phyloP scores from a whole-genome alignment of 1,140 invertebrate species.

The Cherax quadricarinatus region DNA sequence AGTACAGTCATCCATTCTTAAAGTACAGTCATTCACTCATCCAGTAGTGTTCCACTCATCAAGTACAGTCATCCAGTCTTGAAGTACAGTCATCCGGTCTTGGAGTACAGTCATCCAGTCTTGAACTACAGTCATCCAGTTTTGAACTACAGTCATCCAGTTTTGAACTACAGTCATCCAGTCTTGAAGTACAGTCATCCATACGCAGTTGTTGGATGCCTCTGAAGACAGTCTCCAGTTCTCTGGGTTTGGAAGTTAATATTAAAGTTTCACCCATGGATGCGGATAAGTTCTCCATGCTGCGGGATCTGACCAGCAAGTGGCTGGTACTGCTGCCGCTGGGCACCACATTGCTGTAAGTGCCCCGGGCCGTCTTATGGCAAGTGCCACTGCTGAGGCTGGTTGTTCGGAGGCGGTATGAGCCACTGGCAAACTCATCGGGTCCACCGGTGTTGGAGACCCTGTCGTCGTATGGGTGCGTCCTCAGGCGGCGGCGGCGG shows the following conservation, averaged over 20 bases:
- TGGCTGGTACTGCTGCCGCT: conserved; percentile 18
- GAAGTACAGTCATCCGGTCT: too few species aligned
- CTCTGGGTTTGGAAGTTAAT: conserved; percentile 50
- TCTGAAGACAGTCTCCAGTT: conserved; percentile 53
- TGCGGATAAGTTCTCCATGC: conserved; percentile 61
- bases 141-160: too few species aligned
- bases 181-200: conserved; percentile 56
- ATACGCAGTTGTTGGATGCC: conserved; percentile 59
- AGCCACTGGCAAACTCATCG: conserved; percentile 23
- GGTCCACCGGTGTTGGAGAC: conserved; percentile 13
- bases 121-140: too few species aligned
- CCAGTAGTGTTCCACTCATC: too few species aligned
- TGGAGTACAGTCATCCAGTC: too few species aligned
- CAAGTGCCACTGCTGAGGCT: conserved; percentile 62
- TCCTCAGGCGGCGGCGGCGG: conserved; percentile 45
- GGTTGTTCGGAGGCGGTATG: conserved; percentile 57
- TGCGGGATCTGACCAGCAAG: conserved; percentile 54
- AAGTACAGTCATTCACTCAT: conserved; percentile 62
- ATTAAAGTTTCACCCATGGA: conserved; percentile 52
- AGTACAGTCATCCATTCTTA: conserved; percentile 59
- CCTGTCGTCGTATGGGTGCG: conserved; percentile 49
- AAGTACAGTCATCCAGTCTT: too few species aligned
- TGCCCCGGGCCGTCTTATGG: conserved; percentile 30
- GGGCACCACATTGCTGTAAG: neutral
- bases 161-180: neutral